Evolutionary conservation across 2,113 vertebrate species (phyloP).

Genomic region (Peromyscus californicus): DNA sequence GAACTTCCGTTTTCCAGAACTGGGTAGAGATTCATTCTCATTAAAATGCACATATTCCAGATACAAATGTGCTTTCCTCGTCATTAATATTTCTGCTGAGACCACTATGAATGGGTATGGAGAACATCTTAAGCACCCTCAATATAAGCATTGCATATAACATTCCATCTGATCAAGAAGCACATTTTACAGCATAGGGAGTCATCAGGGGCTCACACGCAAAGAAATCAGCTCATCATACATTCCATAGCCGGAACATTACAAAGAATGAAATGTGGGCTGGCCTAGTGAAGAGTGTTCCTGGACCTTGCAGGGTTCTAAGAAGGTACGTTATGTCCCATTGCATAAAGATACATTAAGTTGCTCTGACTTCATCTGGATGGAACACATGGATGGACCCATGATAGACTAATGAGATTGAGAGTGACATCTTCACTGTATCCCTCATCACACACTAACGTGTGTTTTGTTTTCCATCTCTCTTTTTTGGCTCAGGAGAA

Average conservation of each 20-base stretch:
- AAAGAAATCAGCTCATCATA: background rate
- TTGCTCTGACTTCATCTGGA: background rate
- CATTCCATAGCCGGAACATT: background rate
- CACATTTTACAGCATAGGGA: background rate
- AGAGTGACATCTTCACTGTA: background rate
- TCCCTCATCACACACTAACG: background rate
- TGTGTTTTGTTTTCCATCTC: background rate
- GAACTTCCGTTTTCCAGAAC: background rate
- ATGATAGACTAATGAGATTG: background rate
- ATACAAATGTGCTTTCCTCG: background rate
- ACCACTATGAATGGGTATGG: background rate
- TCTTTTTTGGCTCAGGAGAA: background rate
- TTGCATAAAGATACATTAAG: background rate
- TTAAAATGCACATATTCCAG: background rate
- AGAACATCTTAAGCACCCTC: background rate
- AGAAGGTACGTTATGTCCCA: background rate
- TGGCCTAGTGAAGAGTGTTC: background rate
- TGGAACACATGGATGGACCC: background rate
- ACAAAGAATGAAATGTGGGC: background rate
- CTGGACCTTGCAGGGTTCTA: background rate
- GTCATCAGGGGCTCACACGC: background rate
- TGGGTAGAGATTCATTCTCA: background rate
- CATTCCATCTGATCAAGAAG: background rate
- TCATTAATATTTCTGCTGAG: background rate
- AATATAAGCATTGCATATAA: background rate